Percentiles rank a stretch among this genome's conserved stretches.
These are phyloP conservation scores for Pasiphila rectangulata DNA, from an alignment of 2,888 invertebrate species.

Conservation along the genomic window DNA sequence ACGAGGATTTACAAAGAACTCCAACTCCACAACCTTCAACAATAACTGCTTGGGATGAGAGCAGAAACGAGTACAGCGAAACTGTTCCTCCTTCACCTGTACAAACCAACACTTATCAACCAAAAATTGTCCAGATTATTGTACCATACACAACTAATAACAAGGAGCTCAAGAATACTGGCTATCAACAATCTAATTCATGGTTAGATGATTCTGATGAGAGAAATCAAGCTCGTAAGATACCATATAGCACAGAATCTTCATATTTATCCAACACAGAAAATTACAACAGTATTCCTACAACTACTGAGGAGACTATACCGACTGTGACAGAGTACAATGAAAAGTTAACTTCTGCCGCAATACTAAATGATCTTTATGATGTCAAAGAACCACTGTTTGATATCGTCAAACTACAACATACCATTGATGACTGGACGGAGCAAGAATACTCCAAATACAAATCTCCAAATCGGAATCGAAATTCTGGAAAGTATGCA, in stretches of 20 bases:
- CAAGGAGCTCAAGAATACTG: constrained; percentile 48
- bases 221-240: constrained; percentile 72
- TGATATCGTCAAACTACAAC: constrained; percentile 87
- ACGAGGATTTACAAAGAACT: constrained; percentile 58
- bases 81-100: constrained; percentile 42
- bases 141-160: constrained; percentile 86
- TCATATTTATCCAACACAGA: constrained; percentile 41
- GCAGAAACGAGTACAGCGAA: constrained; percentile 51
- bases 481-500: constrained; percentile 81
- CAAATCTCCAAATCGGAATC: constrained; percentile 71
- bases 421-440: constrained; percentile 93
- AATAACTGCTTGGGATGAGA: constrained; percentile 54
- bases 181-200: constrained; percentile 63
- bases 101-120: constrained; percentile 64
- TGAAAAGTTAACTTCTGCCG: constrained; percentile 68
- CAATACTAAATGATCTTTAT: constrained; percentile 59
- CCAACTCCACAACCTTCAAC: constrained; percentile 42
- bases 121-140: constrained; percentile 88
- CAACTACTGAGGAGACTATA: constrained; percentile 51
- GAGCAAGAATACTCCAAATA: constrained; percentile 85
- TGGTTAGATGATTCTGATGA: constrained; percentile 53
- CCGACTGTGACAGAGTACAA: constrained; percentile 68
- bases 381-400: constrained; percentile 81
- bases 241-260: constrained; percentile 61
- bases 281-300: constrained; percentile 43